Conservation (phyloP, 2,797 vertebrate genomes). For the Gallinago nigripennis region DNA sequence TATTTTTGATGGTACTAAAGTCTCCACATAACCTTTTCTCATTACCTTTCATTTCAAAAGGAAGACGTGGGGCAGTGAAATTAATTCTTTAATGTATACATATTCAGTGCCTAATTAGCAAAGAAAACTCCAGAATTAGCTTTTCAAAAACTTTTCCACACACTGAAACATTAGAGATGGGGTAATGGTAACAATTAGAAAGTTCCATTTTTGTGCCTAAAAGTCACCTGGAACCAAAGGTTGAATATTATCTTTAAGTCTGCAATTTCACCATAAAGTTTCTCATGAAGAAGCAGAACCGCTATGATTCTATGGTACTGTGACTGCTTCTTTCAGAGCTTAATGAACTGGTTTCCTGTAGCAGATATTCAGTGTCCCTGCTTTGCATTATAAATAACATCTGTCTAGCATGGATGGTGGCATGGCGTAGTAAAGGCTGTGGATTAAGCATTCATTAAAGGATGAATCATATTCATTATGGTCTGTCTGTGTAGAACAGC, state of each 20-base stretch:
- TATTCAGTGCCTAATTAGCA: neutral
- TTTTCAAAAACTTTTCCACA: neutral
- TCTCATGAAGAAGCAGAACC: neutral
- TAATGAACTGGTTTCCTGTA: neutral
- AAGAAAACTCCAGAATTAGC: neutral
- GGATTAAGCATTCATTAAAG: constrained; percentile 47
- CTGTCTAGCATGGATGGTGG: neutral
- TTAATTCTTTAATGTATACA: neutral
- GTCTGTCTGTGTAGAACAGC: neutral
- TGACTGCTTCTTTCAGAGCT: neutral
- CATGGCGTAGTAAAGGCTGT: neutral
- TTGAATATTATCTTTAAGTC: neutral
- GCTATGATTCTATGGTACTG: neutral
- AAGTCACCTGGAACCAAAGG: neutral
- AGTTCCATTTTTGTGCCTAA: neutral
- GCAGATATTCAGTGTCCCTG: neutral
- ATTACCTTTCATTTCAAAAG: neutral
- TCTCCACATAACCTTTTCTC: neutral
- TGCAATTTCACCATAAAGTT: neutral
- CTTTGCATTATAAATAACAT: constrained; percentile 13
- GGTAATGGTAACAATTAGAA: neutral
- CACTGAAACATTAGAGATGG: neutral
- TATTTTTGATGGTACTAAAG: neutral
- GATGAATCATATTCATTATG: constrained; percentile 49
- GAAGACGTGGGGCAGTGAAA: neutral